Conservation (phyloP, 2,797 vertebrate species). For the Pipistrellus kuhlii region DNA sequence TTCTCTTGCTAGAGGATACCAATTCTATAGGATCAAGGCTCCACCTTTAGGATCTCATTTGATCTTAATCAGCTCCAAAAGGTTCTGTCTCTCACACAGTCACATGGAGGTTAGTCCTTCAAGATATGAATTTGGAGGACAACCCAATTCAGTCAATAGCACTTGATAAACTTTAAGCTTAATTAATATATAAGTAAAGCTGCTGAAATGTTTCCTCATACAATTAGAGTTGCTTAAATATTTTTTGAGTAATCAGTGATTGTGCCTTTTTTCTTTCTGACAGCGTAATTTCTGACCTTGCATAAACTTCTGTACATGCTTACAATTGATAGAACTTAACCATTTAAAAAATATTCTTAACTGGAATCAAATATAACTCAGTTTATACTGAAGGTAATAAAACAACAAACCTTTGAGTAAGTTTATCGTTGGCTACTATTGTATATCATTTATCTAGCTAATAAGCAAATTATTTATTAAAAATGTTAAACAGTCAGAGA, state of each 20-base stretch:
- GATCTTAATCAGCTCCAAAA: neutral
- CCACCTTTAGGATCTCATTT: neutral
- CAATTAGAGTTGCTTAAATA: conserved; percentile 27
- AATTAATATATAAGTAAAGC: neutral
- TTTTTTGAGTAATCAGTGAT: neutral
- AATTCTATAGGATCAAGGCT: neutral
- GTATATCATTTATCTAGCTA: neutral
- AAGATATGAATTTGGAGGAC: neutral
- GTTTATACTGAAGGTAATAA: neutral
- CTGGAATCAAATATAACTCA: neutral
- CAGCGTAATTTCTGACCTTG: neutral
- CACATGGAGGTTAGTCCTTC: neutral
- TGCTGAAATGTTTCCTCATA: neutral
- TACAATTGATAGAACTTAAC: neutral
- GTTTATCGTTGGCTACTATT: neutral
- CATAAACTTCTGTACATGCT: neutral
- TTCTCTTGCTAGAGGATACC: neutral
- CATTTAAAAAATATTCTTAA: neutral
- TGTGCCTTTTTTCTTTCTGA: neutral
- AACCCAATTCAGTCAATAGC: neutral
- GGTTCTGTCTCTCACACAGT: neutral
- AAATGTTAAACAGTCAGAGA: neutral
- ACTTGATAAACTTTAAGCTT: neutral
- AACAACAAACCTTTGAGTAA: neutral
- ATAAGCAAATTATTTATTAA: neutral